phyloP scores from a whole-genome alignment of 2,888 invertebrate species.

The Limenitis camilla region DNA sequence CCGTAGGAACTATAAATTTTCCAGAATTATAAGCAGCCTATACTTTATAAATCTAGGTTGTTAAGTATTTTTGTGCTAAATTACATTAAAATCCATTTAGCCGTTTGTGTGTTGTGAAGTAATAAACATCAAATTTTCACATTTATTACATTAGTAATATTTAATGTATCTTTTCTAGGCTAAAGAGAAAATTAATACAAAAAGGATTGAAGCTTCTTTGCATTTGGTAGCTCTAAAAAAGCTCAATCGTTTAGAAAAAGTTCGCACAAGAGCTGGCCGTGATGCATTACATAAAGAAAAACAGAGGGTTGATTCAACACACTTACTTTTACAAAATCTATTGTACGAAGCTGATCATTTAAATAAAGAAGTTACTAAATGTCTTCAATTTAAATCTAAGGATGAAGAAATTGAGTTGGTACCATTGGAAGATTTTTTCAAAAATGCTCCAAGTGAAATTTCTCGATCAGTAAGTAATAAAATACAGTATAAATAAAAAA shows the following conservation, averaged over 20 bases:
- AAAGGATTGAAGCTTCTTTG: constrained; percentile 82
- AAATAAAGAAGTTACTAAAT: constrained; percentile 95
- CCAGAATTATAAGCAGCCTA: too few relatives aligned
- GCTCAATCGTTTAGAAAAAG: constrained; percentile 91
- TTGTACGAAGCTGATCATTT: constrained; percentile 95
- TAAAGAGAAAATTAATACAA: constrained; percentile 77
- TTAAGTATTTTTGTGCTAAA: too few relatives aligned
- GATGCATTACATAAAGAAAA: constrained; percentile 89
- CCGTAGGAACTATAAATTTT: too few relatives aligned
- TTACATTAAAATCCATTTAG: too few relatives aligned
- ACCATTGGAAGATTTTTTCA: constrained; percentile 86
- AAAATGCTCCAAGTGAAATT: constrained; percentile 82
- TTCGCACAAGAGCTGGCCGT: constrained; percentile 86
- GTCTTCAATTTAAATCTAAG: constrained; percentile 94
- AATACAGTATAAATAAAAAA: too few relatives aligned
- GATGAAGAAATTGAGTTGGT: constrained; percentile 95
- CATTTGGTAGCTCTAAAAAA: constrained; percentile 90
- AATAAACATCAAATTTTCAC: too few relatives aligned
- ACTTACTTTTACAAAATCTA: constrained; percentile 92
- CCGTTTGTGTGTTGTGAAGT: too few relatives aligned
- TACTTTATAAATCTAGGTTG: too few relatives aligned
- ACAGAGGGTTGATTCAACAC: constrained; percentile 90
- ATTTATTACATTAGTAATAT: constrained; percentile 2
- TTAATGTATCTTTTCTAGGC: constrained; percentile 51
- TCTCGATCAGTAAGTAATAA: constrained; percentile 76